Evolutionary conservation across 2,888 invertebrate genomes (phyloP), one percentile per base, ranked within the genome.

Genomic region (Halictus ligatus): DNA sequence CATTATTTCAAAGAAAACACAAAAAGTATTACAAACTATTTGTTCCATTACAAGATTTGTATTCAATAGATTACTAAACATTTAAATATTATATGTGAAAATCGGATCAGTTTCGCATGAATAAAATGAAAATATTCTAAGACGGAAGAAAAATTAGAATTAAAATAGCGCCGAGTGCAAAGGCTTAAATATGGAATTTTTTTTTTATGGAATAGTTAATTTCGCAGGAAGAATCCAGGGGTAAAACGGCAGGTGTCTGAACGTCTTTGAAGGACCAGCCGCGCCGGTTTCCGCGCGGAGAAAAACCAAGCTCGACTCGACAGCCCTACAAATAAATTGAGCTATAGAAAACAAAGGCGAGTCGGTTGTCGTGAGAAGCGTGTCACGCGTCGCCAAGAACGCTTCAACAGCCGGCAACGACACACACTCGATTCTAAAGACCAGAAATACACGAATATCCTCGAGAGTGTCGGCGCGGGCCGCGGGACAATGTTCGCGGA

Each of bases 381-480:
- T 29, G 64, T 64, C 64, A 64, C 64, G 64, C 69, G 35, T 69
- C 69, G 40, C 64, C 69, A 69, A 69, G 40, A 69, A 69, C 21
- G 40, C 35, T 40, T 69, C 21, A 69, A 40, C 69, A 40, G 40
- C 40, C 69, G 40, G 21, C 69, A 21, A 69, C 21, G 69, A 40
- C 67, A 40, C 60, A 25, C 69, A 40, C 69, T 69, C 35, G 35
- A 69, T 40, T 40, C 69, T 69, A 69, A 69, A 69, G 69, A 35
- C 69, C 69, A 40, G 35, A 40, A 69, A 69, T 69, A 69, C 21
- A 40, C 50, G 69, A 35, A 40, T 69, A 29, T 35, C 40, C 69
- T 21, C 64, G 64, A 64, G 64, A 29, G 15, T 29, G 58, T 58
- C 58, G 58, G n/a, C n/a, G 58, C 12, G 58, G 12, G 58, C n/a